Evolutionary conservation across 2,113 vertebrate species (phyloP).

Genomic region (Rhodinocichla rosea): DNA sequence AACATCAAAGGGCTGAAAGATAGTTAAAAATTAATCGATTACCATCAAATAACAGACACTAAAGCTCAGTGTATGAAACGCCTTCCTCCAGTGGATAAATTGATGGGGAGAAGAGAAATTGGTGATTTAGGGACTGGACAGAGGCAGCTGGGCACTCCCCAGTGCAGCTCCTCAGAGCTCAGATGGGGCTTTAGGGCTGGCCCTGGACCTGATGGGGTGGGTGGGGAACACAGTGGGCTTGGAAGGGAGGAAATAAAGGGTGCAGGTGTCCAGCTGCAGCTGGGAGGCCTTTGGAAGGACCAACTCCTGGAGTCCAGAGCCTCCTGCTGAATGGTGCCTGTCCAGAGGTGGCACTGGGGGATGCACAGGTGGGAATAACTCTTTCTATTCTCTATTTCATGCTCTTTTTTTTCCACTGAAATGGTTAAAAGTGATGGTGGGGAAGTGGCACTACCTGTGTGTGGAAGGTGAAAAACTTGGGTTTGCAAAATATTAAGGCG

Average conservation of each 20-base stretch:
- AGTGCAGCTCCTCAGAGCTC: background rate
- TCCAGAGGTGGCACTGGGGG: background rate
- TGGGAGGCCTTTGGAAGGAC: background rate
- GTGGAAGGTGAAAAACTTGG: background rate
- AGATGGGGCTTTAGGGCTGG: background rate
- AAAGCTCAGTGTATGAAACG: constrained; percentile 35
- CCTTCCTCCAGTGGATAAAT: constrained; percentile 23
- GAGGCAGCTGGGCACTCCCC: background rate
- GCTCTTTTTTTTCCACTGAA: background rate
- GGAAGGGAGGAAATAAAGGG: background rate
- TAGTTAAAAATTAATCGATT: constrained; percentile 67
- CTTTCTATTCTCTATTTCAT: background rate
- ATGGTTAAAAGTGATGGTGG: background rate
- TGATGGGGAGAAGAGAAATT: background rate
- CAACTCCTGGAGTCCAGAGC: background rate
- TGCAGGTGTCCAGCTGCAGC: background rate
- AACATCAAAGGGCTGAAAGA: constrained; percentile 54
- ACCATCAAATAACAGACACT: constrained; percentile 54
- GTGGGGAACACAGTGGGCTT: background rate
- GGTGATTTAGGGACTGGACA: background rate
- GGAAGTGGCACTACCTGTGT: background rate
- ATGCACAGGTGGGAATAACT: background rate
- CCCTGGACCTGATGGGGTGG: background rate
- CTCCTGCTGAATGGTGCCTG: background rate
- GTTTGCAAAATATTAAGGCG: background rate